Evolutionary conservation across 2,888 invertebrate genomes (phyloP), one percentile per base, ranked within the genome.

Genomic region (Hylaea fasciaria): DNA sequence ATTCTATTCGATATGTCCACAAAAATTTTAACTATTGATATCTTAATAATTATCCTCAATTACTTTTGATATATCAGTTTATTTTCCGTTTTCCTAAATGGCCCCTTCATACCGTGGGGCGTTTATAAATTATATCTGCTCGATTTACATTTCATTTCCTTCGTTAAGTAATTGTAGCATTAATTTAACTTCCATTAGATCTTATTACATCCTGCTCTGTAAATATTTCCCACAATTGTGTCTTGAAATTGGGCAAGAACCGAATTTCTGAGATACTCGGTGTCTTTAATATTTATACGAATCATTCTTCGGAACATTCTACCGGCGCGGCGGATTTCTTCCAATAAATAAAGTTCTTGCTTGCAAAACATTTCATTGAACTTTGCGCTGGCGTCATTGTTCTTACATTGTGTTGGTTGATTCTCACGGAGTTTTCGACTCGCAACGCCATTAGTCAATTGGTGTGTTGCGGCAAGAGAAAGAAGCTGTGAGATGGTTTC

Each of bases 401-500:
- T 52, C 61, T 14, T 61, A 56, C 47, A 55, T 56, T 56, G 56
- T 60, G 71, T 74, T 71, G 70, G 74, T 71, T 71, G 65, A 70
- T 82, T 86, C 85, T 78, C 83, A 85, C 81, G 76, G 68, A 65
- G 76, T 78, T 83, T 82, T 76, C 65, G 71, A 59, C 64, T 68
- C 62, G 72, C 69, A 69, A 72, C 70, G 71, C 71, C 72, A 81
- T 84, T 82, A 82, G 71, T 83, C 76, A 82, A 83, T 72, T 76
- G 72, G 67, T 77, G 73, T 76, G 74, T 79, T 75, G 77, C 74
- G 72, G 72, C 79, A 74, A 79, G 65, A 74, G 72, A 83, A 86
- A 85, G 82, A 83, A 86, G 80, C 74, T 73, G 80, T 81, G 80
- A 74, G 80, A 82, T 71, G 68, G 71, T 78, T 89, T 88, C 88